Evolutionary conservation across 2,113 vertebrate species (phyloP).

Genomic region (Strix aluco): DNA sequence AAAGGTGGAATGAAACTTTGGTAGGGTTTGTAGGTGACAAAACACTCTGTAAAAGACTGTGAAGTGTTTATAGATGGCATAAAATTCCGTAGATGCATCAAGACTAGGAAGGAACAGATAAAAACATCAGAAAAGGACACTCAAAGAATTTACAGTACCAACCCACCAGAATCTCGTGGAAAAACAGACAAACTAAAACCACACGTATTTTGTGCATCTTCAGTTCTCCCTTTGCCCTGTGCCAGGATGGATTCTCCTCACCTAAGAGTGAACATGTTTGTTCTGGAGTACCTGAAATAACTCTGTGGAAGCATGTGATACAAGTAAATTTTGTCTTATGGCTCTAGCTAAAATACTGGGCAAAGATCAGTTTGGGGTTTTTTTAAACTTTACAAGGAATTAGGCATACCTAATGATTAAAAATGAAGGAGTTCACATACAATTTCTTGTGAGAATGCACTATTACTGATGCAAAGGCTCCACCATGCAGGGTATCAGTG

Average conservation of each 20-base stretch:
- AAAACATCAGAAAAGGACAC: background rate
- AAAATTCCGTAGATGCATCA: background rate
- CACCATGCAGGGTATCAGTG: background rate
- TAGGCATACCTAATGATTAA: background rate
- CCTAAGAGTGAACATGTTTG: rapidly evolving
- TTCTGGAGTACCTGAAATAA: background rate
- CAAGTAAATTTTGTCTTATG: background rate
- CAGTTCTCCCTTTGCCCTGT: background rate
- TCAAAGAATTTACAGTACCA: background rate
- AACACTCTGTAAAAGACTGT: background rate
- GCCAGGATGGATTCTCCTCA: background rate
- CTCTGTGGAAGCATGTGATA: background rate
- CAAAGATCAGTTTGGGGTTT: background rate
- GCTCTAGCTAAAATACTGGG: background rate
- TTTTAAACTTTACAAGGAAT: background rate
- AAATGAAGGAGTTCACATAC: rapidly evolving
- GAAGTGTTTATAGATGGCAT: background rate
- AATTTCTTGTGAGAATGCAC: background rate
- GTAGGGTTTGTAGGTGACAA: background rate
- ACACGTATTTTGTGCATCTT: background rate
- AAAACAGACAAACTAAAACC: background rate
- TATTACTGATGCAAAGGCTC: background rate
- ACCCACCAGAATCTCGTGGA: background rate
- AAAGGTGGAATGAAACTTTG: background rate
- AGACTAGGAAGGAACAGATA: background rate